phyloP scores from a whole-genome alignment of 2,888 invertebrate genomes.

The Sphinx pinastri region DNA sequence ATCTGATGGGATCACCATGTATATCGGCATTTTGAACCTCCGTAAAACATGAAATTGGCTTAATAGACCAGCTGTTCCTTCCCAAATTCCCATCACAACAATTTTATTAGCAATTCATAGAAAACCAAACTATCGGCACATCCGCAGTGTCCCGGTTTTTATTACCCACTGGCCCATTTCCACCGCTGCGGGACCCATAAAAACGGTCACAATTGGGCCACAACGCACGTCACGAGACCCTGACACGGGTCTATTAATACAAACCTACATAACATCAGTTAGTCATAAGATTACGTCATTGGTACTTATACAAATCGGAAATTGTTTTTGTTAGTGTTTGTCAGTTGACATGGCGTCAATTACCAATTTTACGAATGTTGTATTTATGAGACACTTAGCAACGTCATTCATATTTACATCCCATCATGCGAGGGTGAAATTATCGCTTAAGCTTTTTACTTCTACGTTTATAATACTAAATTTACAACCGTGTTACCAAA shows the following conservation, averaged over 20 bases:
- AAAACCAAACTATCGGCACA: not conserved
- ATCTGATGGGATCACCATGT: too few species aligned
- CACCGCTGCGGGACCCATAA: slow-evolving; percentile 2
- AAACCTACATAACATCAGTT: slow-evolving; percentile 12
- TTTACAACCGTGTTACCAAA: too few species aligned
- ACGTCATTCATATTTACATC: too few species aligned
- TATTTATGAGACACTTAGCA: too few species aligned
- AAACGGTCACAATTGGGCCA: slow-evolving; percentile 14
- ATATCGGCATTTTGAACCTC: too few species aligned
- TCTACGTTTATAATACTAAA: too few species aligned
- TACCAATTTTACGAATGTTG: too few species aligned
- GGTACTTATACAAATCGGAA: not conserved
- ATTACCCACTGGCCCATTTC: not conserved
- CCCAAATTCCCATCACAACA: not conserved
- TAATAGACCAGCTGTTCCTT: not conserved
- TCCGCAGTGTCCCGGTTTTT: slow-evolving; percentile 22
- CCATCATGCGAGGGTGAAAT: too few species aligned
- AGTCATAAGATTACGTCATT: not conserved
- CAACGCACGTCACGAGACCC: slow-evolving; percentile 3
- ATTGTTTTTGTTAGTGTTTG: not conserved
- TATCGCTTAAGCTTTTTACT: too few species aligned
- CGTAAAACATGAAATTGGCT: too few species aligned
- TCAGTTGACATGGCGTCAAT: not conserved
- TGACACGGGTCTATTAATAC: slow-evolving; percentile 19
- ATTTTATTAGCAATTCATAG: slow-evolving; percentile 18